Evolutionary conservation across 2,888 invertebrate genomes (phyloP).

Genomic region (Phaonia tiefii): DNA sequence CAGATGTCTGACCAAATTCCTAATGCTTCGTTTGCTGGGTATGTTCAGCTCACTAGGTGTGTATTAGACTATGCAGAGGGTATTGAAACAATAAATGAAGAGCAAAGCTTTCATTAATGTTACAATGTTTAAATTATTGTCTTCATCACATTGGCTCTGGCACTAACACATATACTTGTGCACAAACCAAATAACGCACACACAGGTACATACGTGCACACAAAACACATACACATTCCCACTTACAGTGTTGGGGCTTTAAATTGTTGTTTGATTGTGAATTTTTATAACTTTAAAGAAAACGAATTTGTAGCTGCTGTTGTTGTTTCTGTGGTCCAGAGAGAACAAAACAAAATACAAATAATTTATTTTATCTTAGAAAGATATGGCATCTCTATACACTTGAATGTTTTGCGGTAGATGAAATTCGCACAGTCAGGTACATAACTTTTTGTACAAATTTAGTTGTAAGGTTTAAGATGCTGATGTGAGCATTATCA

Average conservation of each 20-base stretch:
- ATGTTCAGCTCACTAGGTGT: constrained; percentile 35
- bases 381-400: constrained; percentile 50
- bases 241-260: constrained; percentile 52
- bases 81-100: constrained; percentile 73
- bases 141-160: constrained; percentile 56
- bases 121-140: constrained; percentile 79
- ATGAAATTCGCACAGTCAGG: too few species aligned
- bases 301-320: neutral
- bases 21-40: neutral
- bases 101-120: constrained; percentile 79
- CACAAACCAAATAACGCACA: neutral
- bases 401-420: constrained; percentile 21
- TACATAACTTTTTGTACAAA: too few species aligned
- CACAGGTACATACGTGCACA: constrained; percentile 49
- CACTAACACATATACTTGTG: neutral
- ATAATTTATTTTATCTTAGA: constrained; percentile 44
- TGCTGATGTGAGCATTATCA: too few species aligned
- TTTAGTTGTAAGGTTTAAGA: too few species aligned
- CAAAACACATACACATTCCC: constrained; percentile 49
- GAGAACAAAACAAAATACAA: constrained; percentile 18
- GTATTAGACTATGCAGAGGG: constrained; percentile 38
- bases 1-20: too few species aligned
- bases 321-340: neutral
- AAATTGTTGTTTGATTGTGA: constrained; percentile 12
- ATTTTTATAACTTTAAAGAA: constrained; percentile 51